Evolutionary conservation across 2,113 vertebrate species (phyloP).

Genomic region (Ciconia stormi): DNA sequence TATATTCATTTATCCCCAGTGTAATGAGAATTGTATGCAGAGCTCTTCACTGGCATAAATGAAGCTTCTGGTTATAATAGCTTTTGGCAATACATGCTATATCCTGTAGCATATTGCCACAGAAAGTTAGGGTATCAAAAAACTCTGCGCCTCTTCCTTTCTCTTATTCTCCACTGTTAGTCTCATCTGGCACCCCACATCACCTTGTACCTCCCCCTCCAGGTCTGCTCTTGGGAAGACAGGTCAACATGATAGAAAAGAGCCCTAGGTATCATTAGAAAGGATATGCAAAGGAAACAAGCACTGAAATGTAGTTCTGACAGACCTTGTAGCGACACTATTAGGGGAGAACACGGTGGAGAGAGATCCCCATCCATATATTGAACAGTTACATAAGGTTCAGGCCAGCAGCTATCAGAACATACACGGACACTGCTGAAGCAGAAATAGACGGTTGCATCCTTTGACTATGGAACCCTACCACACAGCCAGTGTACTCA

Average conservation of each 20-base stretch:
- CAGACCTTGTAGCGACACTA: neutral
- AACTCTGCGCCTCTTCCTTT: neutral
- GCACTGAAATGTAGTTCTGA: neutral
- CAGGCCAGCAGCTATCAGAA: neutral
- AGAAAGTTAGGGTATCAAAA: neutral
- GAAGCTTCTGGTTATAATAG: neutral
- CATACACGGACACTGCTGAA: neutral
- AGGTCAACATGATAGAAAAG: neutral
- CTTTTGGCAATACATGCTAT: neutral
- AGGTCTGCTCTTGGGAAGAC: neutral
- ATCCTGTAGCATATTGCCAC: neutral
- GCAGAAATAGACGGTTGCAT: neutral
- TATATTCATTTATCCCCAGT: neutral
- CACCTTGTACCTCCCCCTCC: neutral
- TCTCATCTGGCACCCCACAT: neutral
- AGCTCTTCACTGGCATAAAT: neutral
- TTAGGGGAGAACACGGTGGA: neutral
- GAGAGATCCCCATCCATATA: neutral
- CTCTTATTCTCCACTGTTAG: neutral
- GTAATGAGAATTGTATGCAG: neutral
- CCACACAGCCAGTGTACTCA: neutral
- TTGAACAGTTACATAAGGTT: neutral
- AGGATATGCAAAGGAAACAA: neutral
- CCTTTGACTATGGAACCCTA: neutral
- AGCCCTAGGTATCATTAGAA: neutral